A percentile compares a stretch with the other conserved stretches of the same genome.
Evolutionary conservation across 2,797 vertebrate genomes (phyloP).

Genomic region (Gambusia yucatana): DNA sequence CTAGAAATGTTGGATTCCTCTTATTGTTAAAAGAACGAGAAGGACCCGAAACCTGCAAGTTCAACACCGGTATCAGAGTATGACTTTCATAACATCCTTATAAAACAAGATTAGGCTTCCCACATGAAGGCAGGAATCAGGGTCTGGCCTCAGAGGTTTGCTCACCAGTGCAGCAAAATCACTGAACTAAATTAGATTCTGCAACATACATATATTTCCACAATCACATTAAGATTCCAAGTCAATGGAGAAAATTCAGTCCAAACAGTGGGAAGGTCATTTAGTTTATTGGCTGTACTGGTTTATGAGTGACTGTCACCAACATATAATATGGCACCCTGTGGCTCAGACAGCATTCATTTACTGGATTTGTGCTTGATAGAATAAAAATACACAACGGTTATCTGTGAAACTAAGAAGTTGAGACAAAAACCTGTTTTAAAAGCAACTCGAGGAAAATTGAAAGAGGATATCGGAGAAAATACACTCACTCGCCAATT

Average conservation of each 20-base stretch:
- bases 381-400: conserved; percentile 36
- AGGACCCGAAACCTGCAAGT: conserved; percentile 31
- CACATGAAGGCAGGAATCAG: conserved; percentile 58
- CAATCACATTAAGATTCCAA: conserved; percentile 75
- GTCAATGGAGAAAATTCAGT: conserved; percentile 63
- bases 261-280: conserved; percentile 68
- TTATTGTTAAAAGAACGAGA: conserved; percentile 48
- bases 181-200: conserved; percentile 66
- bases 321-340: conserved; percentile 69
- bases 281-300: conserved; percentile 73
- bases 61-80: conserved; percentile 23
- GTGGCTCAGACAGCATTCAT: conserved; percentile 42
- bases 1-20: conserved; percentile 50
- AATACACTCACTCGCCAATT: not conserved
- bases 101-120: conserved; percentile 65
- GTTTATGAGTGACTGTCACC: conserved; percentile 69
- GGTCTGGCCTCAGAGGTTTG: conserved; percentile 42
- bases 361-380: conserved; percentile 19
- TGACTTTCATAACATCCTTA: conserved; percentile 19
- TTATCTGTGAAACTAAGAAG: conserved; percentile 31
- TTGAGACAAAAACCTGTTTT: conserved; percentile 45
- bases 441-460: conserved; percentile 44
- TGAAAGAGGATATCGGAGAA: conserved; percentile 3
- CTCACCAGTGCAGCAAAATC: conserved; percentile 69
- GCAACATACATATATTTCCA: conserved; percentile 70